A percentile compares a stretch with the other conserved stretches of the same genome.
Evolutionary conservation across 2,113 vertebrate genomes (phyloP).

Genomic region (Corythaixoides concolor): DNA sequence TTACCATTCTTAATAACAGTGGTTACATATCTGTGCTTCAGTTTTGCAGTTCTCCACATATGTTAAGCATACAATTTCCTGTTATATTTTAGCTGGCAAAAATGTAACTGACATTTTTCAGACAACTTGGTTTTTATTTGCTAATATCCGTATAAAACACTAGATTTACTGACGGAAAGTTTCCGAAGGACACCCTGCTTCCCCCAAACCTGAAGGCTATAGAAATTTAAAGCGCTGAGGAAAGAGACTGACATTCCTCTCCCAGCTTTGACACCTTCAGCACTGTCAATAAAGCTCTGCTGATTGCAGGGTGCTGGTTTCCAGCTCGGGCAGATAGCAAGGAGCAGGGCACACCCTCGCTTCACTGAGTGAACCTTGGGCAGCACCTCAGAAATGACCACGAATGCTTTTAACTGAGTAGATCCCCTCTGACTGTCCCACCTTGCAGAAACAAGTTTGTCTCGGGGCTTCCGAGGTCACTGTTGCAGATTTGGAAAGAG

Average conservation of each 20-base stretch:
- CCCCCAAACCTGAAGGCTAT: background rate
- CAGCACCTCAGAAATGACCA: background rate
- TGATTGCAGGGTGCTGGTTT: background rate
- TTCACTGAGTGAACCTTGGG: background rate
- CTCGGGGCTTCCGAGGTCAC: background rate
- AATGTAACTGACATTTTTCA: conserved; percentile 37
- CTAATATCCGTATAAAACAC: background rate
- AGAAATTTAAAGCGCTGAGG: background rate
- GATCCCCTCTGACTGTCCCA: background rate
- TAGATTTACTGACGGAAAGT: background rate
- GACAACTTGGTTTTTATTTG: conserved; percentile 31
- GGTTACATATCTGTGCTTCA: background rate
- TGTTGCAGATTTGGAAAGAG: background rate
- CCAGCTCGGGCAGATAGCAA: background rate
- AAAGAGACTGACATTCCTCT: background rate
- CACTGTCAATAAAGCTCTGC: background rate
- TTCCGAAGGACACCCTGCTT: background rate
- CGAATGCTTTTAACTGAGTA: background rate
- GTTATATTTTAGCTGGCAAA: conserved; percentile 30
- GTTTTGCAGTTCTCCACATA: conserved; percentile 22
- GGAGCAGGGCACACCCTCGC: background rate
- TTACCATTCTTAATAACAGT: conserved; percentile 1
- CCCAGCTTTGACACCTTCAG: background rate
- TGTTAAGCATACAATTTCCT: conserved; percentile 51
- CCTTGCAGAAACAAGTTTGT: background rate